Base-by-base conservation (phyloP, 2,797 vertebrate genomes). In the Helostoma temminkii region DNA sequence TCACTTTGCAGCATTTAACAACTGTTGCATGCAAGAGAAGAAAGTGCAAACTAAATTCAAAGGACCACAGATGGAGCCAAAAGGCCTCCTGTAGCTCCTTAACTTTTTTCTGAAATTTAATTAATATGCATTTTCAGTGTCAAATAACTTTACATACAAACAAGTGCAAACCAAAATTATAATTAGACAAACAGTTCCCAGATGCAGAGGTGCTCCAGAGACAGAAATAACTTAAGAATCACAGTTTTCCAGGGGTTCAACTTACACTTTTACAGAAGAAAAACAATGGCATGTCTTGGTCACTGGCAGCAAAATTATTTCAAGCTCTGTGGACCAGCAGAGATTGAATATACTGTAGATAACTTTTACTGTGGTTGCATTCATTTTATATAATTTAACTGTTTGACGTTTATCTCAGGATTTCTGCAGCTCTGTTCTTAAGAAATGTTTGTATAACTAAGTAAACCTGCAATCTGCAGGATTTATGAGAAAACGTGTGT, bases 381-480 rank as follows among this genome's bases (percentile, higher is more conserved):
- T 65, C n/a, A n/a, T n/a, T n/a, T n/a, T n/a, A n/a, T n/a, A n/a
- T n/a, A n/a, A n/a, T n/a, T n/a, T n/a, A n/a, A n/a, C n/a, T n/a
- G n/a, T n/a, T 64, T 43, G 10, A 12, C 56, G 46, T 28, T 61
- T 19, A 26, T 16, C 1, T 30, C 25, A 32, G 9, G 7, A 43
- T 42, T 62, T 30, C 9, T 65, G 37, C 37, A 66, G 54, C 71
- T 78, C 22, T 80, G 74, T 46, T 57, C 65, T 46, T n/a, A 64
- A 66, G 54, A 53, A 66, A 76, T 26, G 43, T 46, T 65, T 52
- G 16, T 55, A 28, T 6, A 24, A 48, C 22, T 9, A 53, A 50
- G 53, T 61, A 39, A 69, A 59, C 46, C 22, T 0, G 21, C 47
- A 48, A 21, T 72, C 22, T 68, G 61, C 36, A 60, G 28, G 75